Evolutionary conservation across 1,140 invertebrate genomes (phyloP), one percentile per base, ranked within the genome.

Genomic region (Agraylea sexmaculata): DNA sequence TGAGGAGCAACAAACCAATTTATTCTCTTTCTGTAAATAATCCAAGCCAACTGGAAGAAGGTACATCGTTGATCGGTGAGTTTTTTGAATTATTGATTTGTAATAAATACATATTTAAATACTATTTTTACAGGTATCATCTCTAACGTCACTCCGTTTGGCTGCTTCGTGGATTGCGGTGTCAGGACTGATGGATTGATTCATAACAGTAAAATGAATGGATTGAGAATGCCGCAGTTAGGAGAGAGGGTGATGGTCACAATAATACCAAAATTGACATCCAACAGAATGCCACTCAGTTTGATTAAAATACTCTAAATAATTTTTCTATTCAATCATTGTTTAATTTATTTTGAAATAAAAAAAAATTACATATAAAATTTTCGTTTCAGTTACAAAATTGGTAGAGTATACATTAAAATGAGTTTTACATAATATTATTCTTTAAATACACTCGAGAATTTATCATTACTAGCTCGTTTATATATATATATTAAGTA

Each of bases 161-260:
- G 90, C 11, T 76, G 79, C 27, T 95, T 94, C 61, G 81, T 93
- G 3, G 89, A 94, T 57, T 76, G 90, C 45, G 89, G 89, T 0
- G 77, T 92, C 0, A 81, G 75, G 3, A 70, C 56, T 28, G 70
- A 80, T 60, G 88, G 80, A 0, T 66, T 94, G 13, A 75, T 92
- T 29, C 87, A 87, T 45, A 61, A 56, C 0, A 78, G 66, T 32
- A 70, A 77, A 38, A 62, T 80, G 56, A 69, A 66, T 1, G 69
- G 70, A n/a, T 52, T 62, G 10, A 55, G 60, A 16, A 63, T 53
- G 1, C 55, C 87, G 0, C 69, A 73, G 47, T 57, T 89, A 19
- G 84, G 85, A 0, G 78, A 90, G 53, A 60, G 70, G 29, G 74
- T 89, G 0, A 49, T 53, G 0, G 65, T 68, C 3, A 64, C 56